Evolutionary conservation across 2,113 vertebrate species (phyloP).

Genomic region (Phrynosoma blainvillii): DNA sequence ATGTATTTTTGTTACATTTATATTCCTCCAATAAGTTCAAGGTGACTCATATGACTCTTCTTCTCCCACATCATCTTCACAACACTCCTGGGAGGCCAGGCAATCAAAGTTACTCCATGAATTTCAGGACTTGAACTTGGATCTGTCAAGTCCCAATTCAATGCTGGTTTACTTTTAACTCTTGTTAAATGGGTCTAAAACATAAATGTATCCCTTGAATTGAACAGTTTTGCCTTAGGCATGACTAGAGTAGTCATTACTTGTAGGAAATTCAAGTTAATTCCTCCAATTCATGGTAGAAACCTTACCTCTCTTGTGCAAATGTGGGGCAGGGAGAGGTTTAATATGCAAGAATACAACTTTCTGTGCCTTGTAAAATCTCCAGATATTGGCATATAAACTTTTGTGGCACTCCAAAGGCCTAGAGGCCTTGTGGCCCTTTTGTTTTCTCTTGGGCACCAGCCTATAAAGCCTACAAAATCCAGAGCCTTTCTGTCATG

Average conservation of each 20-base stretch:
- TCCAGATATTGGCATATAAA: not conserved
- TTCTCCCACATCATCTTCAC: too few species aligned
- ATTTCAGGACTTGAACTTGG: not conserved
- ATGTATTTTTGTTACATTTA: too few species aligned
- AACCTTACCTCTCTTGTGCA: not conserved
- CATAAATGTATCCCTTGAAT: not conserved
- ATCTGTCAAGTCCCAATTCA: not conserved
- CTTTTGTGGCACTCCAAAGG: not conserved
- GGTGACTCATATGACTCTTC: too few species aligned
- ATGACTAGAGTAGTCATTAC: not conserved
- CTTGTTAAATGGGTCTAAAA: not conserved
- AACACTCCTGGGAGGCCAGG: too few species aligned
- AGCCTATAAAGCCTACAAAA: not conserved
- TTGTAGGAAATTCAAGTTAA: not conserved
- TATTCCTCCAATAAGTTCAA: too few species aligned
- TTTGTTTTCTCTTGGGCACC: conserved; percentile 44
- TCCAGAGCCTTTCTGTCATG: conserved; percentile 21
- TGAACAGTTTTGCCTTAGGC: not conserved
- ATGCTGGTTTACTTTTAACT: not conserved
- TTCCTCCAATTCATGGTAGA: not conserved
- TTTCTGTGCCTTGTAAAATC: not conserved
- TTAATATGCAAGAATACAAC: conserved; percentile 16
- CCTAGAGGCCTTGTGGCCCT: not conserved
- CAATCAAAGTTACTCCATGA: too few species aligned
- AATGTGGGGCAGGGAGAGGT: not conserved